Conservation (phyloP, 2,888 invertebrate genomes). For the Octonoba sinensis region DNA sequence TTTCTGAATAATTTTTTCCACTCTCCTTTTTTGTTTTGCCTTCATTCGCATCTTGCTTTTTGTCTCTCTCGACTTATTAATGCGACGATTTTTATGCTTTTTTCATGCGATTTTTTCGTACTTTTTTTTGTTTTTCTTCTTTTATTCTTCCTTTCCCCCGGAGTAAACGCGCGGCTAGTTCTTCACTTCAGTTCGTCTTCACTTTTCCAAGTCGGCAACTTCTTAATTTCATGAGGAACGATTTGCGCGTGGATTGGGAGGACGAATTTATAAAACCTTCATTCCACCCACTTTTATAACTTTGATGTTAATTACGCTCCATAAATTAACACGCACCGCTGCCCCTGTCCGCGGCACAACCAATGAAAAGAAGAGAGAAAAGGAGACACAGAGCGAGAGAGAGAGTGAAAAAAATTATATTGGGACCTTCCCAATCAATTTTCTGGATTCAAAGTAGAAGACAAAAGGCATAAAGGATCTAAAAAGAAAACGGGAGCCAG, state of each 20-base stretch:
- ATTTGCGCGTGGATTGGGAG: neutral
- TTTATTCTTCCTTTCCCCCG: slow-evolving; percentile 5
- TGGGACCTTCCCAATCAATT: slow-evolving; percentile 50
- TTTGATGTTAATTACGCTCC: slow-evolving; percentile 64
- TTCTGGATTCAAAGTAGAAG: slow-evolving; percentile 47
- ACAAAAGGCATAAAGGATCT: slow-evolving; percentile 42
- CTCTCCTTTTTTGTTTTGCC: slow-evolving; percentile 4
- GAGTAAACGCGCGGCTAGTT: slow-evolving; percentile 3
- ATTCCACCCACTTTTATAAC: slow-evolving; percentile 55
- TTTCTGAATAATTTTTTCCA: slow-evolving; percentile 32
- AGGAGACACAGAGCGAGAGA: slow-evolving; percentile 3
- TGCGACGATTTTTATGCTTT: slow-evolving; percentile 44
- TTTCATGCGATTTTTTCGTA: slow-evolving; percentile 9
- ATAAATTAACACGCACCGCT: slow-evolving; percentile 59
- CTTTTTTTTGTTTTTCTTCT: slow-evolving; percentile 32
- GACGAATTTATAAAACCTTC: slow-evolving; percentile 60
- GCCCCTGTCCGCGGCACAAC: slow-evolving; percentile 23
- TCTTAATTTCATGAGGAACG: slow-evolving; percentile 54
- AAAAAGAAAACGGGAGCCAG: slow-evolving; percentile 2
- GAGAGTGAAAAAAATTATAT: slow-evolving; percentile 32
- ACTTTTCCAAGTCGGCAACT: slow-evolving; percentile 54
- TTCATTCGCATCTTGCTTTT: slow-evolving; percentile 55
- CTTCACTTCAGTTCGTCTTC: slow-evolving; percentile 33
- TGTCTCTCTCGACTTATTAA: slow-evolving; percentile 62
- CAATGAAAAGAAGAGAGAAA: slow-evolving; percentile 41